Evolutionary conservation across 2,888 invertebrate genomes (phyloP).

Genomic region (Aporophyla lueneburgensis): DNA sequence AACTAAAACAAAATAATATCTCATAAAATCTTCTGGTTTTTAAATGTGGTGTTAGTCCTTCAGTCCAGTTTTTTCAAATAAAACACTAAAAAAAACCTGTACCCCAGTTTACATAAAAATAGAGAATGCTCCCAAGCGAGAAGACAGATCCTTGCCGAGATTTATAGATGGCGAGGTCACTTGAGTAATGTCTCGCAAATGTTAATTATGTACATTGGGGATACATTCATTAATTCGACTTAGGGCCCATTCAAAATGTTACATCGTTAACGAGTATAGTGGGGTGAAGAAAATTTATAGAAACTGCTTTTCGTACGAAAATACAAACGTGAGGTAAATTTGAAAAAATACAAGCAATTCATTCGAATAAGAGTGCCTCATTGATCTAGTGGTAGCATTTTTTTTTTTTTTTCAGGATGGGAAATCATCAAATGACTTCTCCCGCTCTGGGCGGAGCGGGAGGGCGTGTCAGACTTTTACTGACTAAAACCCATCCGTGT

Average conservation of each 20-base stretch:
- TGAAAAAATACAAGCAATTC: background rate
- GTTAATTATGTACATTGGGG: conserved; percentile 70
- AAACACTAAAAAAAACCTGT: conserved; percentile 29
- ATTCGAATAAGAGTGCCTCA: background rate
- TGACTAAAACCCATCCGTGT: too few species aligned
- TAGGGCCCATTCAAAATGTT: conserved; percentile 59
- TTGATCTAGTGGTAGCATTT: too few species aligned
- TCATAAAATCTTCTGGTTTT: background rate
- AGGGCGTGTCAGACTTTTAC: too few species aligned
- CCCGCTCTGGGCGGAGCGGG: too few species aligned
- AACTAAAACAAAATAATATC: background rate
- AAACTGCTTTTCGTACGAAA: background rate
- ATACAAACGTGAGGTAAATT: background rate
- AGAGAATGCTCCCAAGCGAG: conserved; percentile 34
- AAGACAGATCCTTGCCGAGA: conserved; percentile 57
- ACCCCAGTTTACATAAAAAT: conserved; percentile 27
- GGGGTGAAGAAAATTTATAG: conserved; percentile 2
- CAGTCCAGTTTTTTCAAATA: background rate
- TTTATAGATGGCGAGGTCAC: conserved; percentile 67
- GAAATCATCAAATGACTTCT: too few species aligned
- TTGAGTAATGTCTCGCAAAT: conserved; percentile 70
- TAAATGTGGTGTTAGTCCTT: background rate
- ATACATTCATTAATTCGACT: conserved; percentile 70
- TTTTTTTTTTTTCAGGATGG: too few species aligned
- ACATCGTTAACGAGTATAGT: conserved; percentile 28